phyloP scores from a whole-genome alignment of 2,888 invertebrate genomes.

The Nomada ruficornis region DNA sequence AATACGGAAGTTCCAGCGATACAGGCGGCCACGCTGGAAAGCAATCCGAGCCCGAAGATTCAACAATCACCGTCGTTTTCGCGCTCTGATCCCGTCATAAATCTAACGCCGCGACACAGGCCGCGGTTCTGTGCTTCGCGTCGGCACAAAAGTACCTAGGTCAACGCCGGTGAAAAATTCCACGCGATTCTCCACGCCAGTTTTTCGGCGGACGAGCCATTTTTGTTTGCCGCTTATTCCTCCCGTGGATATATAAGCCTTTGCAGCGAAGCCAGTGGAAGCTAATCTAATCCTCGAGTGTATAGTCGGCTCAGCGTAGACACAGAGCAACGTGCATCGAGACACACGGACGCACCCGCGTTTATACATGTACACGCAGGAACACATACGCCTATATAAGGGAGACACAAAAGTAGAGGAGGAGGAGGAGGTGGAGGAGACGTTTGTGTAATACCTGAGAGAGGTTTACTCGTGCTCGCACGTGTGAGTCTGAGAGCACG shows the following conservation, averaged over 20 bases:
- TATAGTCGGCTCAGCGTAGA: slow-evolving; percentile 74
- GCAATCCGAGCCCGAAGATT: slow-evolving; percentile 51
- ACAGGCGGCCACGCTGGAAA: slow-evolving; percentile 27
- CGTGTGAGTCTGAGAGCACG: slow-evolving; percentile 57
- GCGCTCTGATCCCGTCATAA: slow-evolving; percentile 64
- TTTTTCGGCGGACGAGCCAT: slow-evolving; percentile 74
- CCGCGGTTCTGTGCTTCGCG: slow-evolving; percentile 7
- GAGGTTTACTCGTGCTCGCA: slow-evolving; percentile 61
- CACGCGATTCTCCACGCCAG: slow-evolving; percentile 54
- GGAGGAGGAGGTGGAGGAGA: slow-evolving; percentile 37
- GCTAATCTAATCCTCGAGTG: slow-evolving; percentile 81
- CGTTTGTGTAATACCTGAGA: slow-evolving; percentile 71
- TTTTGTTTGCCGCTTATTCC: slow-evolving; percentile 80
- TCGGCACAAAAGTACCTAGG: not conserved
- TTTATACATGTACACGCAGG: not conserved
- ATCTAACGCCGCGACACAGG: slow-evolving; percentile 59
- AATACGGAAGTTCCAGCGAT: slow-evolving; percentile 35
- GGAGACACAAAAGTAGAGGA: slow-evolving; percentile 54
- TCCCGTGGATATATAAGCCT: slow-evolving; percentile 78
- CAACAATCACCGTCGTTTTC: slow-evolving; percentile 55
- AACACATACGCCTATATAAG: slow-evolving; percentile 3
- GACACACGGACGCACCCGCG: slow-evolving; percentile 18
- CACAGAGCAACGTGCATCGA: slow-evolving; percentile 58
- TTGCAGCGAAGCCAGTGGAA: slow-evolving; percentile 79
- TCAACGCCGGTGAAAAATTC: slow-evolving; percentile 67